Conservation (phyloP, 2,113 vertebrate genomes). For the Pogonocichla stellata region DNA sequence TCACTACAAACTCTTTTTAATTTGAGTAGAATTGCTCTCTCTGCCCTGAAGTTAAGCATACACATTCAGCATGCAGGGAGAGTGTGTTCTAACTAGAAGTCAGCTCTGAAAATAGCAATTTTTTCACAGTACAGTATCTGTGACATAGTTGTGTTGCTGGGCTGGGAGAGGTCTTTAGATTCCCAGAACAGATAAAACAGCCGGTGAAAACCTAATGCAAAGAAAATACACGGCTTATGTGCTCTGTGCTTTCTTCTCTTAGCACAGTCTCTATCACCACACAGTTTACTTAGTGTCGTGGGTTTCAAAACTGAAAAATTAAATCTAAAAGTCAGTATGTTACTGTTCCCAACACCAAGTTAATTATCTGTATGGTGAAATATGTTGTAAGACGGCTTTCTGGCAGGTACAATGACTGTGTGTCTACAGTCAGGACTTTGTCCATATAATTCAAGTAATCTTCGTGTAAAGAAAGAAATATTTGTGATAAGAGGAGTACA, state of each 20-base stretch:
- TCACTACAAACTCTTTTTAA: not conserved
- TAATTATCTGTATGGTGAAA: not conserved
- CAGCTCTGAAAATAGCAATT: not conserved
- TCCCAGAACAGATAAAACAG: not conserved
- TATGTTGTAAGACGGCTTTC: not conserved
- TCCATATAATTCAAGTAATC: not conserved
- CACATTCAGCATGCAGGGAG: rapidly evolving
- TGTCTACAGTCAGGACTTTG: not conserved
- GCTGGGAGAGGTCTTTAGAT: not conserved
- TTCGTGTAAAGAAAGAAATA: not conserved
- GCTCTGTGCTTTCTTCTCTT: not conserved
- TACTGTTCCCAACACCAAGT: not conserved
- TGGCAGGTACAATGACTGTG: not conserved
- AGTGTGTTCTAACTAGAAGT: not conserved
- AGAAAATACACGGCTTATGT: not conserved
- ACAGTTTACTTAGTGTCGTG: not conserved
- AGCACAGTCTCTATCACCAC: not conserved
- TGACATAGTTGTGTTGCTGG: not conserved
- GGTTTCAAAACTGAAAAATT: not conserved
- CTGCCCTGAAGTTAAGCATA: not conserved
- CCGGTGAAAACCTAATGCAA: not conserved
- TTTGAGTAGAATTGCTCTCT: not conserved
- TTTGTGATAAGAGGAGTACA: not conserved
- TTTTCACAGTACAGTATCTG: not conserved
- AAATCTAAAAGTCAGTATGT: not conserved